These are phyloP conservation scores for Bovichtus variegatus DNA, from an alignment of 2,797 vertebrate species.

Conservation along the genomic window DNA sequence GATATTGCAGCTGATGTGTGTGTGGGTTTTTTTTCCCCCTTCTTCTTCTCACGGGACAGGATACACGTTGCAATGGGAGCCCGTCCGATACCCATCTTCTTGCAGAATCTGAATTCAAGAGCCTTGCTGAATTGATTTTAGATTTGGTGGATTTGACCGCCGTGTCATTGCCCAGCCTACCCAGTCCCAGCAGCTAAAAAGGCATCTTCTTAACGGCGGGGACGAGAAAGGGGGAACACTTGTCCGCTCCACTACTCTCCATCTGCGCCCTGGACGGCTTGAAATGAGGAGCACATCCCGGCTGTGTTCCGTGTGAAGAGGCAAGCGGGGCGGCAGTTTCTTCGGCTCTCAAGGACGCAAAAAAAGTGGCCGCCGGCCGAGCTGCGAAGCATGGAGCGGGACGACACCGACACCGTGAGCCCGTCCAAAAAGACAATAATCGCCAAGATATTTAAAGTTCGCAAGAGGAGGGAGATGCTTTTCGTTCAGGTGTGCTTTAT, in stretches of 20 bases:
- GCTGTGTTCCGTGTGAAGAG: slow-evolving; percentile 66
- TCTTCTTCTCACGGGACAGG: slow-evolving; percentile 43
- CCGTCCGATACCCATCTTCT: slow-evolving; percentile 28
- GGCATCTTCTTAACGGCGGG: slow-evolving; percentile 18
- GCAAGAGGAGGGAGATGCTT: slow-evolving; percentile 88
- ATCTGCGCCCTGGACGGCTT: slow-evolving; percentile 58
- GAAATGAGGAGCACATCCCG: slow-evolving; percentile 76
- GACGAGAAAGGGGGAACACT: neutral
- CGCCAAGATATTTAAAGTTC: slow-evolving; percentile 86
- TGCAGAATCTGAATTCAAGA: slow-evolving; percentile 35
- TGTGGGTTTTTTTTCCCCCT: neutral
- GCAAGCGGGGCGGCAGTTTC: slow-evolving; percentile 49
- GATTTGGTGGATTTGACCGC: slow-evolving; percentile 74
- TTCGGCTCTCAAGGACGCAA: slow-evolving; percentile 71
- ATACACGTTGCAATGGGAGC: slow-evolving; percentile 49
- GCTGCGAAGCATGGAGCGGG: slow-evolving; percentile 78
- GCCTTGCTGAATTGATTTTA: slow-evolving; percentile 44
- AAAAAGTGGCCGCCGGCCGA: slow-evolving; percentile 74
- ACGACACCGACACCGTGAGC: slow-evolving; percentile 66
- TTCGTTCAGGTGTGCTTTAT: slow-evolving; percentile 86
- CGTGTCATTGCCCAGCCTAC: slow-evolving; percentile 66
- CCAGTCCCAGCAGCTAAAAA: slow-evolving; percentile 43
- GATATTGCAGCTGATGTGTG: slow-evolving; percentile 28
- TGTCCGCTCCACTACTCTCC: slow-evolving; percentile 53
- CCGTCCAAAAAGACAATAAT: slow-evolving; percentile 84